Percentiles rank a stretch among this genome's conserved stretches.
phyloP scores from a whole-genome alignment of 2,113 vertebrate genomes.

The Etheostoma cragini region DNA sequence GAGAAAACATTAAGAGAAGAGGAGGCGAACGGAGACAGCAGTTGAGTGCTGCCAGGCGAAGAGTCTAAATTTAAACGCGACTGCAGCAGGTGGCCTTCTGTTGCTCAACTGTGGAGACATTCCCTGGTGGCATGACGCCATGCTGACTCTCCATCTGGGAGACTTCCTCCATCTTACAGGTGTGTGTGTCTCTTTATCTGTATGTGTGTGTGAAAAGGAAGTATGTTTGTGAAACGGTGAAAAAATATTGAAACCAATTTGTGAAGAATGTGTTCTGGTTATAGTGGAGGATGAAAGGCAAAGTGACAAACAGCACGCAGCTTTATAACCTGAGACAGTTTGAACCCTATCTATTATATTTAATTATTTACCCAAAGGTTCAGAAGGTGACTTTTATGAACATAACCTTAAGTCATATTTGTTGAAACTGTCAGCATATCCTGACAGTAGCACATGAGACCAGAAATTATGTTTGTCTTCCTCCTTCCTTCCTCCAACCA shows the following conservation, averaged over 20 bases:
- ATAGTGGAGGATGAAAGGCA: background rate
- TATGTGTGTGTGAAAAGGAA: slow-evolving; percentile 22
- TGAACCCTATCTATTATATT: too few relatives aligned
- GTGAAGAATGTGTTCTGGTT: background rate
- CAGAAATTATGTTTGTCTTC: too few relatives aligned
- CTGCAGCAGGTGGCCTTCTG: slow-evolving; percentile 48
- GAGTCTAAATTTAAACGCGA: slow-evolving; percentile 64
- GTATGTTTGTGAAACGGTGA: background rate
- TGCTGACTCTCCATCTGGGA: slow-evolving; percentile 61
- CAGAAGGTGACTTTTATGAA: too few relatives aligned
- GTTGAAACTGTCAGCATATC: too few relatives aligned
- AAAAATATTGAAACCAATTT: background rate
- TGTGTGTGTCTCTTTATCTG: slow-evolving; percentile 29
- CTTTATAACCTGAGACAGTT: background rate
- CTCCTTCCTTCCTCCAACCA: too few relatives aligned
- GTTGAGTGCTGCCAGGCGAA: slow-evolving; percentile 21
- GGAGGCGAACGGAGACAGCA: slow-evolving; percentile 9
- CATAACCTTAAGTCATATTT: too few relatives aligned
- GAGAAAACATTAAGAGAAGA: slow-evolving; percentile 25
- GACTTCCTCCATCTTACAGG: slow-evolving; percentile 36
- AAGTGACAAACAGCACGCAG: background rate
- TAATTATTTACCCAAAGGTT: too few relatives aligned
- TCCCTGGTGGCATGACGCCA: slow-evolving; percentile 24
- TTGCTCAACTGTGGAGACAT: slow-evolving; percentile 44
- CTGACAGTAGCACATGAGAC: too few relatives aligned